Evolutionary conservation across 2,888 invertebrate genomes (phyloP).

Genomic region (Orgyia antiqua): DNA sequence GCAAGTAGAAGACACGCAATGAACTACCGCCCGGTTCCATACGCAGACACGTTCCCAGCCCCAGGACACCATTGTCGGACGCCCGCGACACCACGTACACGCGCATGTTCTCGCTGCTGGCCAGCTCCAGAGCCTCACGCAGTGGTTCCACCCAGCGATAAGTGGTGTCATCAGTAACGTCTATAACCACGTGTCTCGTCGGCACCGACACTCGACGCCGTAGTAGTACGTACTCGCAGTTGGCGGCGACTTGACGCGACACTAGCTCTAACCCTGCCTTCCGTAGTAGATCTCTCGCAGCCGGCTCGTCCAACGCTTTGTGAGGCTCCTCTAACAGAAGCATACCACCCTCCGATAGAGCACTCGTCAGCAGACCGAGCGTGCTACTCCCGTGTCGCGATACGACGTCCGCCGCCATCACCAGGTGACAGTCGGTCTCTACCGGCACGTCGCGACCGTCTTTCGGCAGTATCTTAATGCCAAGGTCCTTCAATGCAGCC

Average conservation of each 20-base stretch:
- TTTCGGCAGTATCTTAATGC: constrained; percentile 80
- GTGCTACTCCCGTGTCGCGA: constrained; percentile 71
- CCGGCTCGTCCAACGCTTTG: constrained; percentile 57
- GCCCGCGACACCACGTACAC: constrained; percentile 84
- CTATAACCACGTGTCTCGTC: constrained; percentile 71
- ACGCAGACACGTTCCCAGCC: constrained; percentile 93
- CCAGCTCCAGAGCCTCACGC: constrained; percentile 84
- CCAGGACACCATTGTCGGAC: constrained; percentile 87
- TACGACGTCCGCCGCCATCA: constrained; percentile 82
- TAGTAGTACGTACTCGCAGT: constrained; percentile 82
- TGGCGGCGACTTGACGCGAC: constrained; percentile 78
- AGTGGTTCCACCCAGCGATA: constrained; percentile 90
- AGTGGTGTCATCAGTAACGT: constrained; percentile 80
- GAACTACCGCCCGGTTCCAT: constrained; percentile 90
- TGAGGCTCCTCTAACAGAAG: constrained; percentile 84
- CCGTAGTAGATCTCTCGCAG: constrained; percentile 47
- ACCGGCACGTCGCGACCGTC: constrained; percentile 78
- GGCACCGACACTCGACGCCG: constrained; percentile 70
- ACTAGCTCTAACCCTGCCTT: constrained; percentile 48
- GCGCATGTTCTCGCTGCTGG: constrained; percentile 77
- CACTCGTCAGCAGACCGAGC: constrained; percentile 77
- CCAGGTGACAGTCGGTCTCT: constrained; percentile 82
- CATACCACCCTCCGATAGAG: constrained; percentile 84
- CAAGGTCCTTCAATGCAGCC: constrained; percentile 75
- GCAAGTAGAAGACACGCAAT: constrained; percentile 85